Base-by-base conservation (phyloP, 2,888 invertebrate genomes). In the Notodonta dromedarius region DNA sequence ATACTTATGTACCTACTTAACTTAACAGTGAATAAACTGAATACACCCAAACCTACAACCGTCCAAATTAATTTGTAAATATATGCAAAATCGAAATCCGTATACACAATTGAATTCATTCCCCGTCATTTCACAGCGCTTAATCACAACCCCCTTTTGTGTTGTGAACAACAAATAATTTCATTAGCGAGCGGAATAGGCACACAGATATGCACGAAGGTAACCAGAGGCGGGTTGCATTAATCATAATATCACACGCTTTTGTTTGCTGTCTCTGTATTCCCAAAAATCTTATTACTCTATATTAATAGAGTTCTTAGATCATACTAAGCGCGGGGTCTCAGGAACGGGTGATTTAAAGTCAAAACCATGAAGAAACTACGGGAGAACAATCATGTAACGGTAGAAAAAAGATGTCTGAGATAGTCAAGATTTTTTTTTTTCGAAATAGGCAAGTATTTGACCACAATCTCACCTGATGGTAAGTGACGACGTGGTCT, bases 161-260 rank as follows among this genome's bases (percentile, higher is more conserved):
- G 76, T 69, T 63, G 76, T 74, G 79, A 80, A 76, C 73, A 77
- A 79, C 83, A 87, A 85, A 89, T 89, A 88, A 90, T 88, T 89
- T 89, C 87, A 91, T 90, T 91, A 89, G 82, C 76, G 74, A 81
- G 77, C 78, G 60, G 78, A 78, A 83, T 79, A 80, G 80, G 75
- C 77, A 76, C 69, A 57, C 62, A 68, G 59, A 62, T 66, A 55
- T 65, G 59, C 67, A 61, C 59, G 59, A 58, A 61, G 56, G 64
- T 63, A 68, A 73, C 74, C 71, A 69, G 69, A 8, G 55, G 11
- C 3, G 44, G 56, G 44, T 44, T 44, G 24, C 56, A 56, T 56
- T 56, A 42, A 46, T 54, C 13, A 55, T 88, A 54, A 87, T 84
- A 90, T 89, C 85, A 85, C 80, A 78, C 82, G 86, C 90, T 87